A percentile compares a stretch with the other conserved stretches of the same genome.
Conservation (phyloP, 2,113 vertebrate genomes). For the Apteryx mantelli region DNA sequence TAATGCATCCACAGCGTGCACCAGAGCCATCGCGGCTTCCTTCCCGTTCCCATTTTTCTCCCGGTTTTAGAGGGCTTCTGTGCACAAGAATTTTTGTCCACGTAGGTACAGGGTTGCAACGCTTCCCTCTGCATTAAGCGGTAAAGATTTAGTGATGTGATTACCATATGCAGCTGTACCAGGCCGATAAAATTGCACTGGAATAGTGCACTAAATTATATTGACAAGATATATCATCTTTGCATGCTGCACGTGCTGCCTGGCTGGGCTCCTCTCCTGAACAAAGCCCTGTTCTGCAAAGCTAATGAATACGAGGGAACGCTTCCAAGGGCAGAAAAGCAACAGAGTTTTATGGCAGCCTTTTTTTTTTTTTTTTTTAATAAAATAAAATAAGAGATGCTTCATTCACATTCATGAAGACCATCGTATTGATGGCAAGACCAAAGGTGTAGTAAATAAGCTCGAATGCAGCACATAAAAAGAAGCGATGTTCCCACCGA, state of each 20-base stretch:
- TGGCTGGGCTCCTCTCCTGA: not conserved
- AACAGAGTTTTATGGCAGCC: not conserved
- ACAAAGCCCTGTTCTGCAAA: slow-evolving; percentile 30
- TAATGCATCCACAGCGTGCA: not conserved
- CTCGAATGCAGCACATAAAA: not conserved
- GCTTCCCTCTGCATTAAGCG: not conserved
- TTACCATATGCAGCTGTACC: not conserved
- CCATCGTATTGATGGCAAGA: not conserved
- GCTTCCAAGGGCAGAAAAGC: slow-evolving; percentile 15
- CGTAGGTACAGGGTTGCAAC: not conserved
- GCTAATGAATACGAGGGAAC: slow-evolving; percentile 7
- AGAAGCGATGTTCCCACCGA: not conserved
- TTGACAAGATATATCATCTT: not conserved
- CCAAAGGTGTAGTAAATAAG: not conserved
- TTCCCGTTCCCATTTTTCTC: not conserved
- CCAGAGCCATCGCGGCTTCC: not conserved
- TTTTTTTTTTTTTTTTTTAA: too few species aligned
- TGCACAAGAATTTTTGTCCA: not conserved
- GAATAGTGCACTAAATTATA: slow-evolving; percentile 15
- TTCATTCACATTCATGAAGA: not conserved
- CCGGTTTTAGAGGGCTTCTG: not conserved
- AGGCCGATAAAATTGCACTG: not conserved
- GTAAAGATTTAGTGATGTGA: not conserved
- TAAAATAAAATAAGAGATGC: not conserved
- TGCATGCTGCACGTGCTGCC: not conserved